Conservation (phyloP, 2,888 invertebrate species). For the Trissonchulus latispiculum region DNA sequence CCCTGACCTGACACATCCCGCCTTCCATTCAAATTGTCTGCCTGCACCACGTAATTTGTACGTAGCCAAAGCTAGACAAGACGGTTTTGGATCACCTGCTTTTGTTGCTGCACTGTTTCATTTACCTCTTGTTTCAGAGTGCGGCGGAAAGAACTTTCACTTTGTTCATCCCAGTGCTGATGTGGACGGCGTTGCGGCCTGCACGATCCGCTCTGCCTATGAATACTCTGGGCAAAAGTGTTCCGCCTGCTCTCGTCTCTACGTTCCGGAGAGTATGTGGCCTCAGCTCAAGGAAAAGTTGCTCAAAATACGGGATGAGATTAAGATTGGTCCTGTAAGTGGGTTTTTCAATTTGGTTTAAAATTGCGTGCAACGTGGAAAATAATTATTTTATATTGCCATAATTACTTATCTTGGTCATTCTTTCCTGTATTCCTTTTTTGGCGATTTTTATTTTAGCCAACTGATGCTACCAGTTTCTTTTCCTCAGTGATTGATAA, state of each 20-base stretch:
- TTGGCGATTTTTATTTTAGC: too few species aligned
- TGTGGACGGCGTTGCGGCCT: slow-evolving; percentile 64
- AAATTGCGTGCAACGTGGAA: too few species aligned
- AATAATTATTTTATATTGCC: neutral
- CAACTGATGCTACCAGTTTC: slow-evolving; percentile 54
- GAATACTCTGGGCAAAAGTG: slow-evolving; percentile 95
- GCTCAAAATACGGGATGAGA: slow-evolving; percentile 56
- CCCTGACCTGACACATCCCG: too few species aligned
- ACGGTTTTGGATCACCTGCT: too few species aligned
- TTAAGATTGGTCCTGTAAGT: slow-evolving; percentile 68
- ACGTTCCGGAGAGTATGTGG: slow-evolving; percentile 83
- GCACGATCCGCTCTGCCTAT: slow-evolving; percentile 79
- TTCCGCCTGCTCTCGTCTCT: slow-evolving; percentile 94
- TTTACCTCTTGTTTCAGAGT: slow-evolving; percentile 63
- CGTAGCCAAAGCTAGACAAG: too few species aligned
- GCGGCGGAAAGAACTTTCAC: slow-evolving; percentile 98
- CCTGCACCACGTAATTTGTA: too few species aligned
- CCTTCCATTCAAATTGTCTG: too few species aligned
- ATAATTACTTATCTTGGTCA: neutral
- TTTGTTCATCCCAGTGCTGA: slow-evolving; percentile 88
- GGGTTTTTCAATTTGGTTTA: neutral
- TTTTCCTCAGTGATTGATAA: slow-evolving; percentile 94
- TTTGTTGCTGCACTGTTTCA: too few species aligned
- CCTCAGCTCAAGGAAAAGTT: slow-evolving; percentile 58
- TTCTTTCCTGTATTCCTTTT: neutral